These are phyloP conservation scores for Phodopus roborovskii DNA, from an alignment of 2,113 vertebrate genomes.

Conservation along the genomic window DNA sequence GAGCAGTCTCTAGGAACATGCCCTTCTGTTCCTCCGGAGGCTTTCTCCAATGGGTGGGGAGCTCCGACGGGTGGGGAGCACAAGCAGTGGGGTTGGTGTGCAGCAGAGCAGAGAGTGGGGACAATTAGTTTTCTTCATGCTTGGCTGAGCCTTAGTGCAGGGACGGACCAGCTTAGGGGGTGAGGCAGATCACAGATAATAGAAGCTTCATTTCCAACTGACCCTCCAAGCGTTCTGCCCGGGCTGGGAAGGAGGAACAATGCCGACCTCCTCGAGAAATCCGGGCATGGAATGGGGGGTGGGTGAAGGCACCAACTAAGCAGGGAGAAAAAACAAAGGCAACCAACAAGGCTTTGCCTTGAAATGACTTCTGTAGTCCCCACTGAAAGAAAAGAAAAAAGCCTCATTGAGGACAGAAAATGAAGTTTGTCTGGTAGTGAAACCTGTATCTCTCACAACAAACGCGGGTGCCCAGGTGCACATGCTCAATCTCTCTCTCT, in stretches of 20 bases:
- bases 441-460: conserved; percentile 37
- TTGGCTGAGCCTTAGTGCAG: conserved; percentile 86
- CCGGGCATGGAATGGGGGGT: background rate
- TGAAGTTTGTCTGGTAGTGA: conserved; percentile 52
- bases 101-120: conserved; percentile 88
- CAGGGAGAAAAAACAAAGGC: conserved; percentile 72
- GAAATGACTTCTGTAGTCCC: conserved; percentile 45
- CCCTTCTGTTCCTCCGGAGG: conserved; percentile 76
- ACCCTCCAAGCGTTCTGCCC: conserved; percentile 81
- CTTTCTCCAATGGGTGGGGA: conserved; percentile 68
- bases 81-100: conserved; percentile 77
- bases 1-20: conserved; percentile 71
- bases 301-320: background rate
- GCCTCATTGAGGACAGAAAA: conserved; percentile 26
- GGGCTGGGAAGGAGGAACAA: conserved; percentile 77
- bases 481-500: no score
- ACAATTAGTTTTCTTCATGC: conserved; percentile 92
- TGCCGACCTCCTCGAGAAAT: conserved; percentile 78
- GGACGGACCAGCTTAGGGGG: conserved; percentile 87
- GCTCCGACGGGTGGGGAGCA: conserved; percentile 48
- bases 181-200: conserved; percentile 89
- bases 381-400: background rate
- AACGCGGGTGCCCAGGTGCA: background rate
- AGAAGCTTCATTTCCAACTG: conserved; percentile 89
- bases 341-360: conserved; percentile 35